Conservation (phyloP, 1,140 invertebrate species). For the Contarinia nasturtii region DNA sequence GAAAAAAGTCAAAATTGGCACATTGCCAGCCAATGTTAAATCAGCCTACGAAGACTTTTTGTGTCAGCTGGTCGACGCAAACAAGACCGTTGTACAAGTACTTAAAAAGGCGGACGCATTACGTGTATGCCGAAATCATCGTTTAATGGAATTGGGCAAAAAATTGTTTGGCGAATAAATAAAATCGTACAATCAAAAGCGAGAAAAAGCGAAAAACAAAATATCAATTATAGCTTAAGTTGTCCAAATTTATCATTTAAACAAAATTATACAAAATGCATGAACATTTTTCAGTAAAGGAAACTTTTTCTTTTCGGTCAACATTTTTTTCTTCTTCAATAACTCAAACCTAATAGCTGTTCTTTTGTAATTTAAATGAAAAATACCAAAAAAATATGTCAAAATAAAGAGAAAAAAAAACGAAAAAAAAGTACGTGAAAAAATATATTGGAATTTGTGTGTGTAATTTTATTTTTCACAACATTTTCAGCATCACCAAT, state of each 20-base stretch:
- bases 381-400: too few relatives aligned
- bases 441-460: too few relatives aligned
- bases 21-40: constrained; percentile 61
- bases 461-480: too few relatives aligned
- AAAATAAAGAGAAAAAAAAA: too few relatives aligned
- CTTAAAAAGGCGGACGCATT: constrained; percentile 67
- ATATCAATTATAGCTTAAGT: neutral
- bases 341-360: too few relatives aligned
- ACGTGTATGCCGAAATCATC: constrained; percentile 63
- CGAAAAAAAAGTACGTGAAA: too few relatives aligned
- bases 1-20: constrained; percentile 59
- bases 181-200: neutral
- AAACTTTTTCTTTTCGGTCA: too few relatives aligned
- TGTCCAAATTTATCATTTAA: neutral
- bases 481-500: too few relatives aligned
- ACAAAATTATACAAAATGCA: too few relatives aligned
- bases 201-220: neutral
- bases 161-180: constrained; percentile 61
- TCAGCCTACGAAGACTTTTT: constrained; percentile 80
- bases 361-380: too few relatives aligned
- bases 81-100: constrained; percentile 48
- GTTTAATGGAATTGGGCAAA: constrained; percentile 74
- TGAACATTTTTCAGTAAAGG: too few relatives aligned
- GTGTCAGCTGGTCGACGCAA: constrained; percentile 63
- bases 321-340: too few relatives aligned